Evolutionary conservation across 1,140 invertebrate genomes (phyloP).

Genomic region (Pectinophora gossypiella): DNA sequence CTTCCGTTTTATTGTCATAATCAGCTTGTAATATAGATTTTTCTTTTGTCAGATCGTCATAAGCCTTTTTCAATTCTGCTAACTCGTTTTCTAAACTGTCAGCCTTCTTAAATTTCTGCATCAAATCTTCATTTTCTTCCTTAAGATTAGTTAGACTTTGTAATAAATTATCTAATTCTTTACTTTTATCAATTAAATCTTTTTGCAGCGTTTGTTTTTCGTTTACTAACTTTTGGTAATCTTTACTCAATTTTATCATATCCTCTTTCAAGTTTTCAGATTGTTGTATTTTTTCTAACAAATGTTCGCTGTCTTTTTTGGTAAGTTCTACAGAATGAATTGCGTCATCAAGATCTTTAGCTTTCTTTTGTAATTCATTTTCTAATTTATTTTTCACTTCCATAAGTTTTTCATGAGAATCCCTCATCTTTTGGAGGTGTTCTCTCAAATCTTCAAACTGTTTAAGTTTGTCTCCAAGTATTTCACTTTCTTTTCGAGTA

Average conservation of each 20-base stretch:
- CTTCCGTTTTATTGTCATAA: slow-evolving; percentile 34
- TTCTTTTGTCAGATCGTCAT: slow-evolving; percentile 26
- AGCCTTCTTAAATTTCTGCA: slow-evolving; percentile 19
- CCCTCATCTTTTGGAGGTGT: slow-evolving; percentile 33
- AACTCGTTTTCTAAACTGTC: slow-evolving; percentile 27
- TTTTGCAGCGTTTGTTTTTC: slow-evolving; percentile 28
- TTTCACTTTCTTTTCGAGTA: slow-evolving; percentile 35
- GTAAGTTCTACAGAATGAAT: slow-evolving; percentile 28
- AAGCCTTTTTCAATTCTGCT: slow-evolving; percentile 25
- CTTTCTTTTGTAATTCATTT: slow-evolving; percentile 34
- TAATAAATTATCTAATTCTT: slow-evolving; percentile 24
- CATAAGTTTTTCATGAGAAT: slow-evolving; percentile 31
- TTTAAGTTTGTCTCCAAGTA: slow-evolving; percentile 32
- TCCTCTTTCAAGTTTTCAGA: slow-evolving; percentile 35
- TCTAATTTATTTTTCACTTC: slow-evolving; percentile 39
- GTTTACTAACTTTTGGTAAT: slow-evolving; percentile 22
- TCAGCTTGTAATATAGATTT: slow-evolving; percentile 31
- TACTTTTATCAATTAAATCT: slow-evolving; percentile 25
- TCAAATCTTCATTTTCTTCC: slow-evolving; percentile 31
- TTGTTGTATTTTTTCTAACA: slow-evolving; percentile 31
- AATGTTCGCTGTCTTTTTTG: slow-evolving; percentile 43
- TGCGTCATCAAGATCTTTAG: slow-evolving; percentile 32
- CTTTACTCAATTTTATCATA: slow-evolving; percentile 19
- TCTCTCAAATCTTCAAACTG: slow-evolving; percentile 31
- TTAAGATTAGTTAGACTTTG: slow-evolving; percentile 25